Conservation (phyloP, 2,113 vertebrate genomes). For the Oenanthe oenanthe region DNA sequence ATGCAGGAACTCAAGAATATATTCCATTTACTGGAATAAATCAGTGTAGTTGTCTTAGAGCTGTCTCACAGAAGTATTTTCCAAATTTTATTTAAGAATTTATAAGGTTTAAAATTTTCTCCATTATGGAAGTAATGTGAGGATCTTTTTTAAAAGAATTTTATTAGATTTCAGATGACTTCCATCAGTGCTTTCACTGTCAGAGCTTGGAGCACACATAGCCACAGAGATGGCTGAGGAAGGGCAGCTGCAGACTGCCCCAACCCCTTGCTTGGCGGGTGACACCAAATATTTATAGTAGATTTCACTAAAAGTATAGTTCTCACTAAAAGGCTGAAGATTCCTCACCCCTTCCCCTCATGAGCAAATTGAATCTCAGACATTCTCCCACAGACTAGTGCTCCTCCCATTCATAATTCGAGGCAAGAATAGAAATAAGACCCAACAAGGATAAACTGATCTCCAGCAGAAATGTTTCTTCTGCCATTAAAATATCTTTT, state of each 20-base stretch:
- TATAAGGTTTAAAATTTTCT: neutral
- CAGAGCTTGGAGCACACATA: neutral
- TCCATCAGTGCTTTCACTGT: neutral
- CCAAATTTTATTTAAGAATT: neutral
- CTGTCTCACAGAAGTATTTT: neutral
- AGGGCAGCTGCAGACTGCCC: neutral
- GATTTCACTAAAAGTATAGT: too few species aligned
- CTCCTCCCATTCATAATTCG: neutral
- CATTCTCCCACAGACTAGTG: neutral
- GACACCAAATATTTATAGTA: neutral
- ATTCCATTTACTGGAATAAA: conserved; percentile 15
- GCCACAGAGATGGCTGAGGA: neutral
- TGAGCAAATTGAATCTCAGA: neutral
- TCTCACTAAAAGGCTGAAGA: neutral
- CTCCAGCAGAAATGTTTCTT: neutral
- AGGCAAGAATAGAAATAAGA: neutral
- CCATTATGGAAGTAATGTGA: neutral
- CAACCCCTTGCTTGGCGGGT: neutral
- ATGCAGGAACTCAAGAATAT: neutral
- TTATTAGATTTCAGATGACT: neutral
- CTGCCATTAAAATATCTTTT: neutral
- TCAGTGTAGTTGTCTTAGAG: neutral
- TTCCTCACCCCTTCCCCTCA: neutral
- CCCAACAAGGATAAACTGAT: neutral
- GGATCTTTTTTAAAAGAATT: neutral